Conservation (phyloP, 2,888 invertebrate species). For the Pardosa pseudoannulata region DNA sequence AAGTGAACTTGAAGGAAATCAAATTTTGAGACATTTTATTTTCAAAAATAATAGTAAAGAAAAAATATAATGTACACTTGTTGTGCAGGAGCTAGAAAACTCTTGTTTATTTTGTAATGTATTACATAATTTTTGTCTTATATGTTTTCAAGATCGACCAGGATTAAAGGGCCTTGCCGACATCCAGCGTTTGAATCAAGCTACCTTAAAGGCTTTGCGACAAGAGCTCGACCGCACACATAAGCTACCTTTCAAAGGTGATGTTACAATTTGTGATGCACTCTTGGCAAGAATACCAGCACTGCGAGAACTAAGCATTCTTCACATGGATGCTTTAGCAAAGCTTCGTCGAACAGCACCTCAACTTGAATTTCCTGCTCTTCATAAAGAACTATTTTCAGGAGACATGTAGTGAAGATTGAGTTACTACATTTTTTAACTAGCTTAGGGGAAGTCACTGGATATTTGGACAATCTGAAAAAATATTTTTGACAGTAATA, state of each 20-base stretch:
- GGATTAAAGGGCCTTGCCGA: conserved; percentile 93
- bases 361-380: conserved; percentile 95
- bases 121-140: conserved; percentile 13
- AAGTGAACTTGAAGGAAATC: too few relatives aligned
- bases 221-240: conserved; percentile 91
- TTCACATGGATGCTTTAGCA: conserved; percentile 95
- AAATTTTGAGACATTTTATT: too few relatives aligned
- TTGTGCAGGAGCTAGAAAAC: too few relatives aligned
- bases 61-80: too few relatives aligned
- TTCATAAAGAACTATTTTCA: conserved; percentile 98
- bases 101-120: too few relatives aligned
- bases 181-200: conserved; percentile 94
- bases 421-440: not conserved
- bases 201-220: conserved; percentile 92
- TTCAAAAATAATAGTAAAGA: too few relatives aligned
- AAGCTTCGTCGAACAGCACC: conserved; percentile 95
- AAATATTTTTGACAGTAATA: not conserved
- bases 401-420: conserved; percentile 81
- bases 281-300: conserved; percentile 92
- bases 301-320: conserved; percentile 91
- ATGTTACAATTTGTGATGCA: conserved; percentile 93
- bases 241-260: conserved; percentile 90
- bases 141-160: conserved; percentile 86
- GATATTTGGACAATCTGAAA: not conserved
- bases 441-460: not conserved